phyloP scores from a whole-genome alignment of 2,113 vertebrate genomes.

The Alligator mississippiensis region DNA sequence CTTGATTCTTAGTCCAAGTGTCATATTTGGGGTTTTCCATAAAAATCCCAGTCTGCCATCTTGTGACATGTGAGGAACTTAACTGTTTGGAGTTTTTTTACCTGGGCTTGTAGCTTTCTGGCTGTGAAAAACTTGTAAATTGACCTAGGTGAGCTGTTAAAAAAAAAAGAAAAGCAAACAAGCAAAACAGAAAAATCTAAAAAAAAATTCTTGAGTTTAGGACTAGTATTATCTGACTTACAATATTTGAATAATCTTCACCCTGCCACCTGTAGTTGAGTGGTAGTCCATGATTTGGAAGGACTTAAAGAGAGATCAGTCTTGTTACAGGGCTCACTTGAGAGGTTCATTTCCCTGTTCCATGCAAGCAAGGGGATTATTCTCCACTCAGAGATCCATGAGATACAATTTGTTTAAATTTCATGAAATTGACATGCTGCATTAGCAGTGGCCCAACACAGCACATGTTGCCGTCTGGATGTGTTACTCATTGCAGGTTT shows the following conservation, averaged over 20 bases:
- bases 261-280: neutral
- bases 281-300: neutral
- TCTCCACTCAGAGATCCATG: neutral
- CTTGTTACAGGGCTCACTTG: too few relatives aligned
- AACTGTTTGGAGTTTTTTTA: too few relatives aligned
- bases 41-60: neutral
- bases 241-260: too few relatives aligned
- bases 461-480: neutral
- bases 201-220: too few relatives aligned
- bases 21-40: neutral
- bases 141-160: neutral
- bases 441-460: neutral
- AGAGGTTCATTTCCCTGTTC: neutral
- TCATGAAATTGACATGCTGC: neutral
- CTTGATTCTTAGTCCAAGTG: neutral
- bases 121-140: neutral
- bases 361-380: neutral
- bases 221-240: too few relatives aligned
- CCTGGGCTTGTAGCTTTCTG: too few relatives aligned
- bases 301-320: neutral
- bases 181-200: too few relatives aligned
- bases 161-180: too few relatives aligned
- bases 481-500: slow-evolving; percentile 24
- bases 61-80: neutral
- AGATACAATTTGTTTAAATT: neutral